Evolutionary conservation across 2,888 invertebrate genomes (phyloP).

Genomic region (Chymomyza fuscimana): DNA sequence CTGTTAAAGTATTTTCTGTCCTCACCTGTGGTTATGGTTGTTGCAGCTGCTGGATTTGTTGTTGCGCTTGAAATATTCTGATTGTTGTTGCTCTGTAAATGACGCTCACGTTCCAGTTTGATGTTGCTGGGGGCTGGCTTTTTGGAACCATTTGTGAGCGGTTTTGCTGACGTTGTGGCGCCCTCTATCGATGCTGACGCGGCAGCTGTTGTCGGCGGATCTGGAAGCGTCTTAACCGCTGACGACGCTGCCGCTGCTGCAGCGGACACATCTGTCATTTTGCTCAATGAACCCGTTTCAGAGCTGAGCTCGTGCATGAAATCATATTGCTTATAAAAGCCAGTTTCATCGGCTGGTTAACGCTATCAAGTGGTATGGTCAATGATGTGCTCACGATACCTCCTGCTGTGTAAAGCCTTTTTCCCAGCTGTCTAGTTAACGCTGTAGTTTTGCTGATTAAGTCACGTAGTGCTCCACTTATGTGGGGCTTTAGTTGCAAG

Average conservation of each 20-base stretch:
- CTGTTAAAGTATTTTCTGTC: no score
- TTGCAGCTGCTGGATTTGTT: conserved; percentile 14
- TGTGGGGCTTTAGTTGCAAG: conserved; percentile 21
- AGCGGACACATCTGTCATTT: conserved; percentile 71
- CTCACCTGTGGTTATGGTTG: background rate
- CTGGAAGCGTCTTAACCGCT: conserved; percentile 24
- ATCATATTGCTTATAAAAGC: conserved; percentile 30
- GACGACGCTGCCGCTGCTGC: conserved; percentile 45
- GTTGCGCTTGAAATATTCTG: conserved; percentile 36
- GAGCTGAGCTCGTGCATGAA: conserved; percentile 36
- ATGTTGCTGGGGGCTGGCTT: conserved; percentile 25
- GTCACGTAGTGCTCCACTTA: conserved; percentile 64
- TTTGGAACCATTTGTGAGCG: conserved; percentile 69
- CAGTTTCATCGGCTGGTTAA: conserved; percentile 16
- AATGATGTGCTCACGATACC: background rate
- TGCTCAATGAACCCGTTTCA: conserved; percentile 35
- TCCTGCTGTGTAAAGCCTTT: conserved; percentile 12
- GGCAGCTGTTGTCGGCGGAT: conserved; percentile 20
- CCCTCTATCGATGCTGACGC: conserved; percentile 42
- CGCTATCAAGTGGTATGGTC: background rate
- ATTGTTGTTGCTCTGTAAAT: conserved; percentile 59
- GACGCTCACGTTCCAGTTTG: conserved; percentile 45
- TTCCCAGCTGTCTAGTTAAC: conserved; percentile 8
- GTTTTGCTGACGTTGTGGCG: conserved; percentile 31
- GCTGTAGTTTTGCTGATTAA: conserved; percentile 14